Conservation (phyloP, 2,797 vertebrate species). For the Sparus aurata region DNA sequence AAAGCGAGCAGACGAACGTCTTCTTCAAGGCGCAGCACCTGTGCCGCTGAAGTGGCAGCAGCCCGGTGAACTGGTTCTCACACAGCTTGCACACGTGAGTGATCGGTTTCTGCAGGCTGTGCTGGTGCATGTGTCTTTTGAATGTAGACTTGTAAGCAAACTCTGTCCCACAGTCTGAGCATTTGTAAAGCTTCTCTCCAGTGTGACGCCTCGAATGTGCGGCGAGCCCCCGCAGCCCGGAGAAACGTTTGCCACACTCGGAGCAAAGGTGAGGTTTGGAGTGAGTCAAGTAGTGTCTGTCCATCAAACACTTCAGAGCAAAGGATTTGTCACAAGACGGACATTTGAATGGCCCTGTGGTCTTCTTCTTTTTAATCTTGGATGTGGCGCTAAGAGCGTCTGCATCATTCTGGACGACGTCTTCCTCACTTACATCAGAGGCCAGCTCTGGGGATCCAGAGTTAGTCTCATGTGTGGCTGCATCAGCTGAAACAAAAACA, state of each 20-base stretch:
- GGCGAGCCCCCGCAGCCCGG: conserved; percentile 42
- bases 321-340: conserved; percentile 63
- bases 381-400: background rate
- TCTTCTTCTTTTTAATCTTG: conserved; percentile 20
- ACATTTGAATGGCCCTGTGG: conserved; percentile 27
- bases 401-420: background rate
- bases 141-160: conserved; percentile 73
- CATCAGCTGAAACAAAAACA: conserved; percentile 32
- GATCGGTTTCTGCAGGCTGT: conserved; percentile 31
- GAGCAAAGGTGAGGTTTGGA: conserved; percentile 72
- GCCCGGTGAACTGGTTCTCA: conserved; percentile 57
- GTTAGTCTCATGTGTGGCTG: background rate
- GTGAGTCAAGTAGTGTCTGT: conserved; percentile 67
- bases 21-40: conserved; percentile 64
- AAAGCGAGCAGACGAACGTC: conserved; percentile 70
- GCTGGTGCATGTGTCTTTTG: conserved; percentile 68
- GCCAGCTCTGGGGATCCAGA: background rate
- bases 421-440: background rate
- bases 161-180: conserved; percentile 62
- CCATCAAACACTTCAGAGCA: conserved; percentile 65
- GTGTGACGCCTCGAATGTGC: conserved; percentile 69
- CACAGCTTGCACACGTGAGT: conserved; percentile 60
- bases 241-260: conserved; percentile 70
- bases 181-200: conserved; percentile 67
- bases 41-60: conserved; percentile 64